Conservation (phyloP, 2,113 vertebrate species). For the Dascyllus trimaculatus region DNA sequence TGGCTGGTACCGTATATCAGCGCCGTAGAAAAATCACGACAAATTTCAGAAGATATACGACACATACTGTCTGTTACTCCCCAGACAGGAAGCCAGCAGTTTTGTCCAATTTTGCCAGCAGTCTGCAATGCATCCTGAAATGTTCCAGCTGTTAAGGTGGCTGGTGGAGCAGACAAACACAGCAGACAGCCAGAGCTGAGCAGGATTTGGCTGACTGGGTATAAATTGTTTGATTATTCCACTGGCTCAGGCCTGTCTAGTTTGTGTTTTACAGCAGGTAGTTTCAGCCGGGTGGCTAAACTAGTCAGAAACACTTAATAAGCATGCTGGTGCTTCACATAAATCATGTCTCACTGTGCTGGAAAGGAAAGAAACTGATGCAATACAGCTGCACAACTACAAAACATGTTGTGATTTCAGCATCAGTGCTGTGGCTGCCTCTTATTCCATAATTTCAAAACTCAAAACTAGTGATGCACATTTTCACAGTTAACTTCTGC, state of each 20-base stretch:
- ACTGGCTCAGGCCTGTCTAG: background rate
- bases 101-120: no score
- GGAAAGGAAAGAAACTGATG: background rate
- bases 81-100: background rate
- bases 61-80: background rate
- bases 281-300: background rate
- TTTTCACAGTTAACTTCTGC: no score
- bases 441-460: no score
- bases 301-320: background rate
- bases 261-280: background rate
- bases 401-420: no score
- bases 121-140: background rate
- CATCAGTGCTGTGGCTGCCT: no score
- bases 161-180: background rate
- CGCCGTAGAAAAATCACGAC: slow-evolving; percentile 6
- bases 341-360: background rate
- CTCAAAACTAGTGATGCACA: no score
- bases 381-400: no score
- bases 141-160: background rate
- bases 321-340: background rate
- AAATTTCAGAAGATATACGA: slow-evolving; percentile 22
- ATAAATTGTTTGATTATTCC: slow-evolving; percentile 3
- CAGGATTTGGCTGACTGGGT: slow-evolving; percentile 2
- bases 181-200: background rate
- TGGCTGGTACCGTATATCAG: slow-evolving; percentile 20